Percentiles rank a stretch among this genome's conserved stretches.
phyloP scores from a whole-genome alignment of 1,140 invertebrate species.

The Drosophila setifemur region DNA sequence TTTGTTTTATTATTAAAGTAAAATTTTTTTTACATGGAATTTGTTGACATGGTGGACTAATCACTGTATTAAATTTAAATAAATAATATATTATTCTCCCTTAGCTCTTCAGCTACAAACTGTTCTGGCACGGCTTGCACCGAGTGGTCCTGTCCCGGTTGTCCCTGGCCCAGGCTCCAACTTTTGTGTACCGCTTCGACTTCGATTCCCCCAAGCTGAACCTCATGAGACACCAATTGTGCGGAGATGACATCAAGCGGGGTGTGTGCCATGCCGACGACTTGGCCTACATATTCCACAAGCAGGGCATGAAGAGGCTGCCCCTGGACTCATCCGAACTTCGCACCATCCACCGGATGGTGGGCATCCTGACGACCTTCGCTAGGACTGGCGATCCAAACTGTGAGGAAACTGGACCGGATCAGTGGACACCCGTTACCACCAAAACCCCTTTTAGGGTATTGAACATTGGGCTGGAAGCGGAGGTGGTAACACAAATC shows the following conservation, averaged over 20 bases:
- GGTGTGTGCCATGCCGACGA: slow-evolving; percentile 86
- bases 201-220: slow-evolving; percentile 74
- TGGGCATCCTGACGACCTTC: slow-evolving; percentile 82
- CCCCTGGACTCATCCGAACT: slow-evolving; percentile 59
- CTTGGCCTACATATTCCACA: slow-evolving; percentile 85
- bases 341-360: slow-evolving; percentile 69
- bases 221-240: slow-evolving; percentile 64
- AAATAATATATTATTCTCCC: not conserved
- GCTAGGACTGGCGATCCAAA: slow-evolving; percentile 80
- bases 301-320: slow-evolving; percentile 70
- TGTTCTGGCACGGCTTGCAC: slow-evolving; percentile 82
- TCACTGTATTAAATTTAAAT: no score
- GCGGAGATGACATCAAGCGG: slow-evolving; percentile 48
- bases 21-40: no score
- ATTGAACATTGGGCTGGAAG: slow-evolving; percentile 47
- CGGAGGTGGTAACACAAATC: slow-evolving; percentile 24
- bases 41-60: no score
- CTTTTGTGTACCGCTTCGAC: slow-evolving; percentile 83
- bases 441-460: slow-evolving; percentile 37
- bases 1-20: no score
- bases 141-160: slow-evolving; percentile 62
- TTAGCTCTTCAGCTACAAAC: slow-evolving; percentile 69
- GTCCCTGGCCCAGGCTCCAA: slow-evolving; percentile 61
- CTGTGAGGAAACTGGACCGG: slow-evolving; percentile 34
- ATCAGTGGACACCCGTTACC: slow-evolving; percentile 38